Evolutionary conservation across 2,113 vertebrate species (phyloP).

Genomic region (Clarias magur): DNA sequence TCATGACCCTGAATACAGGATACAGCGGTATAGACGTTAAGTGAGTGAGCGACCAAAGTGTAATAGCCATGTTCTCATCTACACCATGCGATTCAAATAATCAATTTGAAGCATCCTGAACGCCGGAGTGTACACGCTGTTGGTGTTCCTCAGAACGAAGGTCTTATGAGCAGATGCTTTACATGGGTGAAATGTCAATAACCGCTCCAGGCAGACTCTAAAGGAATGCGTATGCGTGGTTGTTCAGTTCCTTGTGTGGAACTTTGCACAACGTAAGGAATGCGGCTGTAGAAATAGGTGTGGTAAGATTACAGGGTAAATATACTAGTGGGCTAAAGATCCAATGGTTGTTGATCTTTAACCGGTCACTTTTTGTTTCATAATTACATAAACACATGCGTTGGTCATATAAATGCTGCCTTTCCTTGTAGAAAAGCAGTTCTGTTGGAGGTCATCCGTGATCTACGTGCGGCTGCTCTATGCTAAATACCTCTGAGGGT

Average conservation of each 20-base stretch:
- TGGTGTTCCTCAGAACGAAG: not conserved
- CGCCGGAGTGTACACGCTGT: not conserved
- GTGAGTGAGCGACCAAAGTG: not conserved
- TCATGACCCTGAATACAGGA: too few relatives aligned
- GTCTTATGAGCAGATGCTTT: not conserved
- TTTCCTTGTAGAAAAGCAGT: not conserved
- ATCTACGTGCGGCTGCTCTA: not conserved
- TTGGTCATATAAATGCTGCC: not conserved
- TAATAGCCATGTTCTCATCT: not conserved
- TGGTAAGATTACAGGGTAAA: conserved; percentile 6
- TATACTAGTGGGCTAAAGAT: not conserved
- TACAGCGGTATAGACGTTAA: too few relatives aligned
- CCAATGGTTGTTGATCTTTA: not conserved
- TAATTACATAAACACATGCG: not conserved
- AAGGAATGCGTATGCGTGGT: not conserved
- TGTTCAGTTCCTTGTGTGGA: not conserved
- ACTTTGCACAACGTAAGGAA: not conserved
- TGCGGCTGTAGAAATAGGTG: conserved; percentile 17
- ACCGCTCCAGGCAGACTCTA: not conserved
- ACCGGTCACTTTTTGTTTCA: not conserved
- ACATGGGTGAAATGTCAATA: not conserved
- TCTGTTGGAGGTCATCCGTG: not conserved
- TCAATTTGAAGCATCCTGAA: too few relatives aligned
- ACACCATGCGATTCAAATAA: not conserved
- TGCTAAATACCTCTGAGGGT: not conserved